Percentiles rank a stretch among this genome's conserved stretches.
Evolutionary conservation across 2,797 vertebrate species (phyloP).

Genomic region (Podargus strigoides): DNA sequence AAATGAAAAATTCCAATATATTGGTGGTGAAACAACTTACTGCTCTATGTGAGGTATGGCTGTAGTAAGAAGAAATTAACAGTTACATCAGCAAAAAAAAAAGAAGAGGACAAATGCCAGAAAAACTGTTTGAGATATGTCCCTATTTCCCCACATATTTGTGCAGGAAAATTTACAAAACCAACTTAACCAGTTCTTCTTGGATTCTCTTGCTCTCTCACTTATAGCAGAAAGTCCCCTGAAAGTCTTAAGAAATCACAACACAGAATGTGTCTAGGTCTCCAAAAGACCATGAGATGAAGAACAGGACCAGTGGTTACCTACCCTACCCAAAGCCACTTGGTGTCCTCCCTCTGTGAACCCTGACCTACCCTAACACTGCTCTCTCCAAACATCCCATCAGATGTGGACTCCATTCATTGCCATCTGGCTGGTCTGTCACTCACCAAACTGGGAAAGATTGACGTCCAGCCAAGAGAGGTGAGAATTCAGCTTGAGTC

Average conservation of each 20-base stretch:
- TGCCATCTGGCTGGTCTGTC: background rate
- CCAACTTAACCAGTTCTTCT: background rate
- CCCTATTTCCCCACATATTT: background rate
- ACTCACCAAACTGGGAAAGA: background rate
- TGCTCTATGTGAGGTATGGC: background rate
- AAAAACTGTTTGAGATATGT: background rate
- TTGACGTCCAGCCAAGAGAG: background rate
- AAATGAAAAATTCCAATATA: background rate
- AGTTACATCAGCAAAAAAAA: background rate
- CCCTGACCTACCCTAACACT: background rate
- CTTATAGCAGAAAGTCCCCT: background rate
- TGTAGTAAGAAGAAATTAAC: background rate
- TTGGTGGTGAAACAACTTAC: background rate
- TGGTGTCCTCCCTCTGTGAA: accelerated
- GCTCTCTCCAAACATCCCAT: background rate
- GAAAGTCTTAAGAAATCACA: background rate
- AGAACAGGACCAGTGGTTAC: background rate
- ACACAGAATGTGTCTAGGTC: background rate
- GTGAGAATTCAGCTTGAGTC: background rate
- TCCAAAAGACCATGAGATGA: background rate
- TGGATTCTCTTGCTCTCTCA: background rate
- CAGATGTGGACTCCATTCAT: background rate
- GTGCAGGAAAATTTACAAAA: background rate
- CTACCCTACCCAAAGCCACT: background rate
- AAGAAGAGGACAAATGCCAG: background rate